Conservation (phyloP, 2,797 vertebrate genomes). For the Sphaeramia orbicularis region DNA sequence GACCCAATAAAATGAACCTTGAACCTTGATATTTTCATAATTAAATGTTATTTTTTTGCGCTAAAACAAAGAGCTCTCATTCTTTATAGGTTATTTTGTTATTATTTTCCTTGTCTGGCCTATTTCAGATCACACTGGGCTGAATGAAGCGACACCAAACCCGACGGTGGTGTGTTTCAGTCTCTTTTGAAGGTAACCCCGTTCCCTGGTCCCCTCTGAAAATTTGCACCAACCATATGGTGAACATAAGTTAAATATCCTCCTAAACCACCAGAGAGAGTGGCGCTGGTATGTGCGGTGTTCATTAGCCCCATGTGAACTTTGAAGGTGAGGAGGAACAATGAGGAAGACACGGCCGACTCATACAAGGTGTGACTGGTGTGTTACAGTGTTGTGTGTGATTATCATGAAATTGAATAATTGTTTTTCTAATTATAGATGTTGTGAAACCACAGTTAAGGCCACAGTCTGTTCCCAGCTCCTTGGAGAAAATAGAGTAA, state of each 20-base stretch:
- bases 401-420: constrained; percentile 62
- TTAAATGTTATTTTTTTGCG: no score
- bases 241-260: constrained; percentile 66
- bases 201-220: constrained; percentile 47
- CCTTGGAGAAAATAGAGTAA: constrained; percentile 76
- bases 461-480: constrained; percentile 63
- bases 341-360: constrained; percentile 18
- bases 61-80: no score
- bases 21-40: no score
- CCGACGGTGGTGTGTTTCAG: no score
- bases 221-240: constrained; percentile 67
- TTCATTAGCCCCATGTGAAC: constrained; percentile 72
- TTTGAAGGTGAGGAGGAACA: constrained; percentile 69
- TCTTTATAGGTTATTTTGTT: no score
- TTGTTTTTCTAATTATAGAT: constrained; percentile 73
- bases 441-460: constrained; percentile 61
- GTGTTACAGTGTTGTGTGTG: constrained; percentile 26
- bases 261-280: constrained; percentile 52
- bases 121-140: no score
- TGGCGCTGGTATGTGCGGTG: constrained; percentile 53
- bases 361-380: constrained; percentile 22
- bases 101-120: background rate
- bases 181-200: constrained; percentile 54
- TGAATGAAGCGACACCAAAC: constrained; percentile 4
- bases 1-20: no score